These are phyloP conservation scores for Brachionus paranguensis DNA, from an alignment of 1,140 invertebrate species.

Conservation along the genomic window DNA sequence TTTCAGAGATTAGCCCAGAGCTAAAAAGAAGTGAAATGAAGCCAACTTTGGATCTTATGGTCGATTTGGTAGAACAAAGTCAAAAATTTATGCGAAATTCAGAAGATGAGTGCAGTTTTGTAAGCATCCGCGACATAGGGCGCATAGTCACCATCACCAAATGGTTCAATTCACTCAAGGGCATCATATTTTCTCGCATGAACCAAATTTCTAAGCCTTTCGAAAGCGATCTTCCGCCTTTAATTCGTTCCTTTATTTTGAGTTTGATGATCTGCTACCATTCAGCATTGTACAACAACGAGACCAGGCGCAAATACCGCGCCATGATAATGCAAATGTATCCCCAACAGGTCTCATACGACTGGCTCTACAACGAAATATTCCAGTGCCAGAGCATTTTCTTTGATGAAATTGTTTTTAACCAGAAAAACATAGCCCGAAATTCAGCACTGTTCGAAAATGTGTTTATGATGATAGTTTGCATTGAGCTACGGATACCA, in stretches of 20 bases:
- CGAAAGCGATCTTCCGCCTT: not conserved
- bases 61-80: slow-evolving; percentile 44
- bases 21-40: not conserved
- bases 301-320: slow-evolving; percentile 40
- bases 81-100: slow-evolving; percentile 49
- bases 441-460: slow-evolving; percentile 51
- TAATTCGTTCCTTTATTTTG: slow-evolving; percentile 44
- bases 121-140: slow-evolving; percentile 51
- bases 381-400: slow-evolving; percentile 47
- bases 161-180: slow-evolving; percentile 39
- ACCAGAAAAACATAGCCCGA: slow-evolving; percentile 45
- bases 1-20: not conserved
- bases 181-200: not conserved
- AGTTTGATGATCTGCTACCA: slow-evolving; percentile 48
- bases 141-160: slow-evolving; percentile 43
- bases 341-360: not conserved
- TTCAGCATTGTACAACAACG: slow-evolving; percentile 44
- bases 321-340: slow-evolving; percentile 39
- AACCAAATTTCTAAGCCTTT: not conserved
- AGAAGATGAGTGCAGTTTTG: slow-evolving; percentile 53
- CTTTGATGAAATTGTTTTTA: slow-evolving; percentile 45
- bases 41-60: slow-evolving; percentile 14
- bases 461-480: slow-evolving; percentile 51
- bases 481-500: slow-evolving; percentile 48
- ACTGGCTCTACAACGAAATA: not conserved